Conservation (phyloP, 2,888 invertebrate species). For the Dicranocentrus wangi region DNA sequence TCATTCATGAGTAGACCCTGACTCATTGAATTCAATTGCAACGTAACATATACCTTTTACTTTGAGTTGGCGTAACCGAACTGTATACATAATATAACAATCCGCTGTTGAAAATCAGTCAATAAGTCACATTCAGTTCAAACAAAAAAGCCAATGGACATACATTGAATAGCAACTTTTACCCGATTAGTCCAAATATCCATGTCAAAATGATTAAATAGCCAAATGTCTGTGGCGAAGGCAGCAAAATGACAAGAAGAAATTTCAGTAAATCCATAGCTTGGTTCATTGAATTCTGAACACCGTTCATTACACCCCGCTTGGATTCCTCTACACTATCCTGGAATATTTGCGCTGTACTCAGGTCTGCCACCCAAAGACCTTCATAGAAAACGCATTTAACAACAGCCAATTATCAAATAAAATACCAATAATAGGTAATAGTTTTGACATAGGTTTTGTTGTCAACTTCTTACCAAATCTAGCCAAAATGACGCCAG, state of each 20-base stretch:
- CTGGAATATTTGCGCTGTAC: constrained; percentile 77
- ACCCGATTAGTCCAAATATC: constrained; percentile 69
- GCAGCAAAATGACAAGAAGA: constrained; percentile 76
- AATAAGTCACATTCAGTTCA: too few relatives aligned
- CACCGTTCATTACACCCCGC: constrained; percentile 77
- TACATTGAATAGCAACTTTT: too few relatives aligned
- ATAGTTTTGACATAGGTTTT: too few relatives aligned
- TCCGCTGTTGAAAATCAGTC: too few relatives aligned
- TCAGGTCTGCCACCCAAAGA: constrained; percentile 77
- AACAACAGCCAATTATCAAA: background rate
- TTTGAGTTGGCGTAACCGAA: too few relatives aligned
- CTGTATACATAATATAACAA: too few relatives aligned
- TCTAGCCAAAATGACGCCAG: constrained; percentile 73
- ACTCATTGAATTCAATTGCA: too few relatives aligned
- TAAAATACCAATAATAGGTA: too few relatives aligned
- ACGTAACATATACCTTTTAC: too few relatives aligned
- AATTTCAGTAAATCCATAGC: constrained; percentile 77
- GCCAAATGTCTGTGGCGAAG: constrained; percentile 76
- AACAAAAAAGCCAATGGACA: too few relatives aligned
- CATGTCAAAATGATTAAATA: constrained; percentile 76
- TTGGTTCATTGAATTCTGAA: constrained; percentile 77
- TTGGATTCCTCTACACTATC: constrained; percentile 76
- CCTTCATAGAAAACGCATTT: constrained; percentile 73
- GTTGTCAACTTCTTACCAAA: constrained; percentile 72
- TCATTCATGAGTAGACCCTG: too few relatives aligned